phyloP scores from a whole-genome alignment of 30 jellyfish, hydroid and myxozoan genomes.

The Haliclystus octoradiatus region DNA sequence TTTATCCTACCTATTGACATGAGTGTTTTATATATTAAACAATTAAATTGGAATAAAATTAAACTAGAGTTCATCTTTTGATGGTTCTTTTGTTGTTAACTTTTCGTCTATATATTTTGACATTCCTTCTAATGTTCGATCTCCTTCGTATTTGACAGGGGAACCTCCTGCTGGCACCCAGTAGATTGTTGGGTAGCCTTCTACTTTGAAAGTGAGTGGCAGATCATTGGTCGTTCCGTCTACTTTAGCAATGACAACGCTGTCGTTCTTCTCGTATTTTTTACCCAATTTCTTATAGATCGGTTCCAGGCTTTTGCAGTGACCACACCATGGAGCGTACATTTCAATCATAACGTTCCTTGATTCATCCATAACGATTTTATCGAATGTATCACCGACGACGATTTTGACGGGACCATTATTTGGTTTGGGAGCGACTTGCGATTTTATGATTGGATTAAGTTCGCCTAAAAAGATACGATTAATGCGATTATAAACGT shows the following conservation, averaged over 20 bases:
- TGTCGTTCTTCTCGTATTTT: slow-evolving; percentile 66
- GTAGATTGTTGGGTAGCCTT: slow-evolving; percentile 97
- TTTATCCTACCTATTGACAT: too few relatives aligned
- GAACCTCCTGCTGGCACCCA: slow-evolving; percentile 81
- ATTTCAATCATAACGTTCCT: slow-evolving; percentile 92
- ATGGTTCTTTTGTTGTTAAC: slow-evolving; percentile 41
- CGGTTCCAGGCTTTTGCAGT: slow-evolving; percentile 92
- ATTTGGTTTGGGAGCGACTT: slow-evolving; percentile 56
- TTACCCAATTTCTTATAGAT: slow-evolving; percentile 76
- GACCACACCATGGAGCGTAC: slow-evolving; percentile 99
- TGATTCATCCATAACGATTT: slow-evolving; percentile 82
- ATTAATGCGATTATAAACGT: too few relatives aligned
- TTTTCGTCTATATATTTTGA: slow-evolving; percentile 63
- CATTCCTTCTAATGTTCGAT: slow-evolving; percentile 68
- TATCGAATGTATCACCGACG: slow-evolving; percentile 88
- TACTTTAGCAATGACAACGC: slow-evolving; percentile 84
- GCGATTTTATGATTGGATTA: slow-evolving; percentile 84
- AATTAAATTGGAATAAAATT: too few relatives aligned
- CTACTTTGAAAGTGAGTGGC: slow-evolving; percentile 62
- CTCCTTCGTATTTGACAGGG: slow-evolving; percentile 90
- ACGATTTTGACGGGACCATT: slow-evolving; percentile 92
- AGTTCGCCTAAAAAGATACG: slow-evolving; percentile 51
- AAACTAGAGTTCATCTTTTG: slow-evolving; percentile 61
- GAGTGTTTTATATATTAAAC: too few relatives aligned
- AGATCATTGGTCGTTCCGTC: slow-evolving; percentile 94